phyloP scores from a whole-genome alignment of 2,888 invertebrate species.

The Plebejus melissa region DNA sequence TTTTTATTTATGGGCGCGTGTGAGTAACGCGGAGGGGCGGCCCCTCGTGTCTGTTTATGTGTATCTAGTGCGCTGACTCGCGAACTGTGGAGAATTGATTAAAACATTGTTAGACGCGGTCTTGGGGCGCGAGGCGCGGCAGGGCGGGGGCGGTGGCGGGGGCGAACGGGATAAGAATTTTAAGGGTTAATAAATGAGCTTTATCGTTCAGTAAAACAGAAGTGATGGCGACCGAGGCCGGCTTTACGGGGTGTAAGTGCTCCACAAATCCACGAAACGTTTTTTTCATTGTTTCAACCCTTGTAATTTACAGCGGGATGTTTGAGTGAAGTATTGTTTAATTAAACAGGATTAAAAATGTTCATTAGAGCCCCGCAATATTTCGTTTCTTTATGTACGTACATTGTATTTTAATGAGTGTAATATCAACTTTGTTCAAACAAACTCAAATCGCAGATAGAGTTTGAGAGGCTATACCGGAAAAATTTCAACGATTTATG shows the following conservation, averaged over 20 bases:
- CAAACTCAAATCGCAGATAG: not conserved
- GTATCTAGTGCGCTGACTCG: slow-evolving; percentile 76
- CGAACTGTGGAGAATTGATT: slow-evolving; percentile 78
- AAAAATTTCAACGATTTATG: not conserved
- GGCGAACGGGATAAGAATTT: slow-evolving; percentile 51
- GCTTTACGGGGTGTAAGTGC: slow-evolving; percentile 18
- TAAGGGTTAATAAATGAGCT: slow-evolving; percentile 45
- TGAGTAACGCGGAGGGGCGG: slow-evolving; percentile 73
- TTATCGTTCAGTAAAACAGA: slow-evolving; percentile 53
- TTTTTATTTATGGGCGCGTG: slow-evolving; percentile 64
- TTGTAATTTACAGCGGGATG: not conserved
- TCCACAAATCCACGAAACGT: slow-evolving; percentile 24
- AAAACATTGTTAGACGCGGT: slow-evolving; percentile 76
- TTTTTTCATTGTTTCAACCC: slow-evolving; percentile 24
- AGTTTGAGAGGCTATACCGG: not conserved
- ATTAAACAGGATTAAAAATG: slow-evolving; percentile 15
- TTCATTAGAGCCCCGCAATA: not conserved
- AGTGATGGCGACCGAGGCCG: slow-evolving; percentile 39
- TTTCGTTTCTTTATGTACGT: not conserved
- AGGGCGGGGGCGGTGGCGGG: slow-evolving; percentile 65
- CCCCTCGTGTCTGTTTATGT: slow-evolving; percentile 76
- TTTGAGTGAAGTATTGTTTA: slow-evolving; percentile 16
- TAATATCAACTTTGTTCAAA: not conserved
- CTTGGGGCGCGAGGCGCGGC: slow-evolving; percentile 64
- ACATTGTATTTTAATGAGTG: not conserved